A percentile compares a stretch with the other conserved stretches of the same genome.
phyloP scores from a whole-genome alignment of 1,140 invertebrate genomes.

The Trichonephila clavipes region DNA sequence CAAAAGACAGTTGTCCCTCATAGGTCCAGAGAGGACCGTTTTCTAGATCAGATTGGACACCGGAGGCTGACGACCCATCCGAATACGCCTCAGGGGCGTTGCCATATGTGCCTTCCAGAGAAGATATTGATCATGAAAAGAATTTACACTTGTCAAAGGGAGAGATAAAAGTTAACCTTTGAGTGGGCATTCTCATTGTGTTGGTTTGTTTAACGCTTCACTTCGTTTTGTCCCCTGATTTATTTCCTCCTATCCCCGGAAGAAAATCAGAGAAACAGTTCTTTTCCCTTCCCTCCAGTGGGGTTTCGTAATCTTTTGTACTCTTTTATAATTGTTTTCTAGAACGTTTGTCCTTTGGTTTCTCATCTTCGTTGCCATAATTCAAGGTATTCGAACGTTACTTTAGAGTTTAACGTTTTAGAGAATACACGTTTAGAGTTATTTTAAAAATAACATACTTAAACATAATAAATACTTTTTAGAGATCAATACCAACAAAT shows the following conservation, averaged over 20 bases:
- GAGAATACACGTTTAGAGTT: no score
- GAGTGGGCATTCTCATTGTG: not conserved
- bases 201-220: not conserved
- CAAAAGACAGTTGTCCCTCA: not conserved
- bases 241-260: not conserved
- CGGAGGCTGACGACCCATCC: not conserved
- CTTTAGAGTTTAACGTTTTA: no score
- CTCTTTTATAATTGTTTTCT: not conserved
- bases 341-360: no score
- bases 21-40: not conserved
- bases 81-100: not conserved
- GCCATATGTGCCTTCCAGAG: not conserved
- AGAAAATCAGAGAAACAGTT: not conserved
- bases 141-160: slow-evolving; percentile 10
- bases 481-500: no score
- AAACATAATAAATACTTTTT: no score
- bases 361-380: no score
- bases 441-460: no score
- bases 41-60: not conserved
- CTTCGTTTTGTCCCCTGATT: not conserved
- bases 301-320: not conserved
- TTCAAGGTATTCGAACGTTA: no score
- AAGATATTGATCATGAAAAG: not conserved
- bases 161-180: not conserved
- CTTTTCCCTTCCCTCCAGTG: no score